Evolutionary conservation across 2,797 vertebrate species (phyloP), one percentile per base, ranked within the genome.

Genomic region (Microhierax caerulescens): DNA sequence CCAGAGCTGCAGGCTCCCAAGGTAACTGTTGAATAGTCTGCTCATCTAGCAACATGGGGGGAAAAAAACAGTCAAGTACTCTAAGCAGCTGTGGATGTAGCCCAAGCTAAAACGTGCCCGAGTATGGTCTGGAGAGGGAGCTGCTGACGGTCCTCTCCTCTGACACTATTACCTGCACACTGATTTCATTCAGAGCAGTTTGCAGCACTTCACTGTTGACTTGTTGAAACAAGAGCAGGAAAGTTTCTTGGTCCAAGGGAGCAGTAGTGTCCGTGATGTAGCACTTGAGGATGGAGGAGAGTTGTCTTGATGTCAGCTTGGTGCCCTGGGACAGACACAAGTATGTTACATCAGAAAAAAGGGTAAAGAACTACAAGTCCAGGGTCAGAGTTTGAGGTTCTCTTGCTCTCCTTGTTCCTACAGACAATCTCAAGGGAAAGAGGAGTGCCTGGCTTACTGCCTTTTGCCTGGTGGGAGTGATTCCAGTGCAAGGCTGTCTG

Each of bases 171-270:
- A 96, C 96, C 93, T 96, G 78, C 47, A 80, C 9, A 2, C 64
- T 87, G 67, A 95, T 63, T 27, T 68, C 36, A 13, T 90, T 64
- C 61, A 96, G 61, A 36, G 91, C 65, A 16, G 19, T 39, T 48
- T 60, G 75, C 53, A 97, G 54, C 15, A 75, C 94, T 34, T 76
- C 39, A 21, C 76, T 34, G 41, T 22, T 34, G 24, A 96, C 67
- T 34, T 77, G 56, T 45, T 73, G 86, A 43, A 96, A 92, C 45
- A 96, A 67, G 30, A 95, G 24, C 23, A 94, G 65, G 51, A 91
- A 91, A 25, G 86, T 75, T 11, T 28, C 80, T 88, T 95, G 96
- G 30, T 89, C 88, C 32, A 87, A 37, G 10, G 36, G n/a, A 36
- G 78, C 63, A 10, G 56, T 6, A 13, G 51, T 36, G 34, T 84